Conservation (phyloP, 2,797 vertebrate genomes). For the Furcifer pardalis region DNA sequence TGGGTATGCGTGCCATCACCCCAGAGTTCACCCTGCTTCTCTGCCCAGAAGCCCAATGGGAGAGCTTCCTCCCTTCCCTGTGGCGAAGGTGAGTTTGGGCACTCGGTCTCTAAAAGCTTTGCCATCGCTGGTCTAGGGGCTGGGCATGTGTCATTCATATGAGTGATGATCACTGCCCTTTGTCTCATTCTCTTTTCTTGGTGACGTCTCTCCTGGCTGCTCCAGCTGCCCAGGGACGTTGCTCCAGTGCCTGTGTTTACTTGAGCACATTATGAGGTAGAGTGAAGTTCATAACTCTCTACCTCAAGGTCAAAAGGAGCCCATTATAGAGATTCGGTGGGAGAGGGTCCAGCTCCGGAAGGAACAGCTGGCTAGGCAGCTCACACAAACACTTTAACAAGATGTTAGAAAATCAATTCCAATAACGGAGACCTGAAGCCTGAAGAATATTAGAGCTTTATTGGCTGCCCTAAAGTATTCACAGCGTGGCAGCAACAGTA, state of each 20-base stretch:
- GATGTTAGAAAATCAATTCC: slow-evolving; percentile 59
- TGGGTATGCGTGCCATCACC: no score
- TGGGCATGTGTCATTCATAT: neutral
- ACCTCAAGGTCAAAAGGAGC: slow-evolving; percentile 44
- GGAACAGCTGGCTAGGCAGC: slow-evolving; percentile 25
- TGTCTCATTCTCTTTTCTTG: neutral
- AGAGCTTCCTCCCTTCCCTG: no score
- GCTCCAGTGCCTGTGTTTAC: slow-evolving; percentile 5
- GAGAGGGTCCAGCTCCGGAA: slow-evolving; percentile 15
- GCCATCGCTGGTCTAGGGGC: no score
- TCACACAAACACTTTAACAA: slow-evolving; percentile 48
- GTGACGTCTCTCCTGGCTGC: neutral
- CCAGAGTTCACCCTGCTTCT: no score
- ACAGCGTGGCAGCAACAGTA: no score
- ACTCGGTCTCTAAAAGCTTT: no score
- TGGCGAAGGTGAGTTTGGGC: no score
- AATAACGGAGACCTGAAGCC: slow-evolving; percentile 57
- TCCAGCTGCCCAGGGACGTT: neutral
- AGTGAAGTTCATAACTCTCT: slow-evolving; percentile 29
- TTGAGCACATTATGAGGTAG: slow-evolving; percentile 20
- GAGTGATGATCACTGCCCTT: neutral
- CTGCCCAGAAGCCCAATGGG: no score
- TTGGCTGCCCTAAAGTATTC: slow-evolving; percentile 20
- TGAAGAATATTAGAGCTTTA: slow-evolving; percentile 45
- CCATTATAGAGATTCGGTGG: slow-evolving; percentile 27